phyloP scores from a whole-genome alignment of 23 tunicate species.

The Trididemnum nubilum region DNA sequence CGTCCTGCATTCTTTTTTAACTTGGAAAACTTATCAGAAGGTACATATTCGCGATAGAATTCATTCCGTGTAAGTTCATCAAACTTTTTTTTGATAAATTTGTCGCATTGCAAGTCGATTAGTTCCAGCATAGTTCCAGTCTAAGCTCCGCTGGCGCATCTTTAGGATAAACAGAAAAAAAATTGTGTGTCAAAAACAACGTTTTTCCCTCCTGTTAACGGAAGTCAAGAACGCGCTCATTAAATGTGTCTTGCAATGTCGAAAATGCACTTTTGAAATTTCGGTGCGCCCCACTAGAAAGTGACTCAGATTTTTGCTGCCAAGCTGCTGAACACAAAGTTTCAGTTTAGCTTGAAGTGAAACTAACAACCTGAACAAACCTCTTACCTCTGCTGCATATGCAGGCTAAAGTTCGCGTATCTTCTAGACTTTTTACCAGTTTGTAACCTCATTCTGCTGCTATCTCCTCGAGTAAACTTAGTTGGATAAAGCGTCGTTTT shows the following conservation, averaged over 20 bases:
- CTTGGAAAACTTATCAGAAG: slow-evolving; percentile 27
- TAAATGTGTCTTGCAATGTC: slow-evolving; percentile 25
- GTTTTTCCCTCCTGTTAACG: slow-evolving; percentile 23
- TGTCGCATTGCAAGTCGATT: slow-evolving; percentile 28
- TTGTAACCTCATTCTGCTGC: no score
- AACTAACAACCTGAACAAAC: not conserved
- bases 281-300: slow-evolving; percentile 22
- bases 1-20: slow-evolving; percentile 28
- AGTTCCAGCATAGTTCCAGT: no score
- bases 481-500: no score
- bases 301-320: not conserved
- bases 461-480: no score
- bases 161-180: slow-evolving; percentile 15
- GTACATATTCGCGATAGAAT: slow-evolving; percentile 27
- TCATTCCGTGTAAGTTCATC: slow-evolving; percentile 9
- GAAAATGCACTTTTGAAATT: slow-evolving; percentile 21
- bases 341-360: slow-evolving; percentile 21
- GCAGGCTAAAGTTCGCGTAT: no score
- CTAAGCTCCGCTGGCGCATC: slow-evolving; percentile 26
- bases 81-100: slow-evolving; percentile 25
- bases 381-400: no score
- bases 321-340: slow-evolving; percentile 23
- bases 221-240: slow-evolving; percentile 24
- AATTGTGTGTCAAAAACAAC: slow-evolving; percentile 6
- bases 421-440: no score